Base-by-base conservation (phyloP, 2,888 invertebrate species). In the Pammene aurita region DNA sequence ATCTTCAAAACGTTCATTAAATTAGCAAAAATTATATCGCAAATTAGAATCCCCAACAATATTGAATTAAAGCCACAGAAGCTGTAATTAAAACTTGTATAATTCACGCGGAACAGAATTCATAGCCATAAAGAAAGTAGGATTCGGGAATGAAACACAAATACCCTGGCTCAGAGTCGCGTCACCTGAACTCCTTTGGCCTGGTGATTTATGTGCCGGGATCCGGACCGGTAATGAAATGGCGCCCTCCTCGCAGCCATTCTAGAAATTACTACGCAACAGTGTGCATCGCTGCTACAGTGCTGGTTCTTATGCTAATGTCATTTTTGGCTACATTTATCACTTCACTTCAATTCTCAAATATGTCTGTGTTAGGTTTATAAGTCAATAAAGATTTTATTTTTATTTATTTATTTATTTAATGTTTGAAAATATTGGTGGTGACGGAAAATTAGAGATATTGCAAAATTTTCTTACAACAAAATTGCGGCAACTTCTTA, bases 121-220 rank as follows among this genome's bases (percentile, higher is more conserved):
- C 88, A 85, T 84, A 84, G 86, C 85, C 84, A 86, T 90, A 90
- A 91, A 91, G 91, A 89, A 89, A 88, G 82, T 86, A 82, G 88
- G 88, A 88, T 89, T 84, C 83, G 79, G 79, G 87, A 88, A 86
- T 85, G 89, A 86, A 89, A 87, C 86, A 85, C 87, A 88, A 88
- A 86, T 87, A 84, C 87, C 85, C 84, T 81, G 86, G 88, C 86
- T 89, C 87, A 86, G 71, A 73, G 71, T 71, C 92, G 91, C 93
- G 90, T 90, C 92, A 92, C 93, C 93, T 89, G 91, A 94, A 93
- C 93, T 89, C 90, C 90, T 93, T 93, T 93, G 93, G 93, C 85
- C 86, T 88, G 90, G 92, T 93, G 93, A 93, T 93, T 93, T 93
- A 93, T 91, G 89, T 85, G 81, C 88, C 84, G 85, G 89, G 90